These are phyloP conservation scores for Apis laboriosa DNA, from an alignment of 1,140 invertebrate species.

Conservation along the genomic window DNA sequence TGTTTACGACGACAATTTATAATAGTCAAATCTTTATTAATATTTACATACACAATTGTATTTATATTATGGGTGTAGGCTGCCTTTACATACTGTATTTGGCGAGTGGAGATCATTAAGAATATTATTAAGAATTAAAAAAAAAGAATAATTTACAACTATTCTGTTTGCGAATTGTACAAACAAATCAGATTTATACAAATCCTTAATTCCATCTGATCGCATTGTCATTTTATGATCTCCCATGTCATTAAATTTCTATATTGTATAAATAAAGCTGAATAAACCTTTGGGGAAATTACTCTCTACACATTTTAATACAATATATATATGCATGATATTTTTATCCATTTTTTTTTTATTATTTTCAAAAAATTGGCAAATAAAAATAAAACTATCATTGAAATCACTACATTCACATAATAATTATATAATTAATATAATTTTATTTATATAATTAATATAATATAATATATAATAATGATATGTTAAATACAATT, in stretches of 20 bases:
- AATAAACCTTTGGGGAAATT: constrained; percentile 76
- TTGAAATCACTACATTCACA: too few relatives aligned
- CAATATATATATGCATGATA: neutral
- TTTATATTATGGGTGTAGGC: constrained; percentile 75
- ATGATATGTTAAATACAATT: too few relatives aligned
- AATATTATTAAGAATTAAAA: constrained; percentile 63
- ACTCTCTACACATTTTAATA: constrained; percentile 44
- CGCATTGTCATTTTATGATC: constrained; percentile 67
- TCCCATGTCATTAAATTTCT: constrained; percentile 74
- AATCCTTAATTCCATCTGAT: constrained; percentile 48
- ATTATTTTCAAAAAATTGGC: neutral
- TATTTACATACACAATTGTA: constrained; percentile 67
- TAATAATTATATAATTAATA: neutral
- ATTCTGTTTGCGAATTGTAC: constrained; percentile 63
- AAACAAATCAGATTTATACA: constrained; percentile 66
- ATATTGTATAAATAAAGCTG: constrained; percentile 77
- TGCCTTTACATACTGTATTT: constrained; percentile 73
- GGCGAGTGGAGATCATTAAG: constrained; percentile 70
- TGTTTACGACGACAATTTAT: constrained; percentile 65
- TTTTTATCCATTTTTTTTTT: constrained; percentile 5
- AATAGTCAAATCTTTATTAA: constrained; percentile 70
- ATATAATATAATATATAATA: too few relatives aligned
- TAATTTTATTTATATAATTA: too few relatives aligned
- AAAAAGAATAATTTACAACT: constrained; percentile 67
- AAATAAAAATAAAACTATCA: neutral